A percentile compares a stretch with the other conserved stretches of the same genome.
Evolutionary conservation across 2,113 vertebrate species (phyloP).

Genomic region (Plotosus lineatus): DNA sequence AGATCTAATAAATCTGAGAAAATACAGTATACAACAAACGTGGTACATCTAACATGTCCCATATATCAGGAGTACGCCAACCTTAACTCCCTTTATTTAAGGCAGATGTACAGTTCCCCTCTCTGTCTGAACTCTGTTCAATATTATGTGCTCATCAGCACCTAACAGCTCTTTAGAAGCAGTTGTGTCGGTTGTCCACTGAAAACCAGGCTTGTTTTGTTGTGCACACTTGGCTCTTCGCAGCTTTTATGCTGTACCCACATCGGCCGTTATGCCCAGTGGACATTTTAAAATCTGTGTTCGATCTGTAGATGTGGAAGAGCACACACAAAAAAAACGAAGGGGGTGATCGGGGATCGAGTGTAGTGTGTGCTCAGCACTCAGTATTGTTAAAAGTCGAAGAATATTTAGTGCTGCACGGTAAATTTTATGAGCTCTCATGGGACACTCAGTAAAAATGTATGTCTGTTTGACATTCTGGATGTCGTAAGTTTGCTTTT

Average conservation of each 20-base stretch:
- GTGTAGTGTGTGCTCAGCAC: neutral
- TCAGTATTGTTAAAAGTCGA: neutral
- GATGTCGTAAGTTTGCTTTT: neutral
- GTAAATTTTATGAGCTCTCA: neutral
- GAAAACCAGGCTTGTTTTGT: constrained; percentile 60
- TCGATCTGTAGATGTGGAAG: neutral
- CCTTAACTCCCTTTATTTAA: constrained; percentile 20
- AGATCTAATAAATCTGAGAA: constrained; percentile 5
- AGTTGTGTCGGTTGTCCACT: constrained; percentile 49
- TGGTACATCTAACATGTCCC: constrained; percentile 6
- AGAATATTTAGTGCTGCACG: neutral
- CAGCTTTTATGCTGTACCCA: constrained; percentile 58
- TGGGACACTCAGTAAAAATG: neutral
- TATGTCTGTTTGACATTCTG: neutral
- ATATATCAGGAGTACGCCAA: constrained; percentile 6
- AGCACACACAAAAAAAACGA: neutral
- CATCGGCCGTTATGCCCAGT: neutral
- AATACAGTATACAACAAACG: neutral
- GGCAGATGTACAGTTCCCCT: constrained; percentile 41
- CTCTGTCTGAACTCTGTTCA: constrained; percentile 16
- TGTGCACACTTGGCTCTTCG: constrained; percentile 61
- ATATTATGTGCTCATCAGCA: constrained; percentile 45
- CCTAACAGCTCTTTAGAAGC: constrained; percentile 39
- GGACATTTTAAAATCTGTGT: neutral
- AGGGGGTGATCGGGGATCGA: too few relatives aligned